A percentile compares a stretch with the other conserved stretches of the same genome.
Evolutionary conservation across 2,888 invertebrate species (phyloP).

Genomic region (Hedychridium roseum): DNA sequence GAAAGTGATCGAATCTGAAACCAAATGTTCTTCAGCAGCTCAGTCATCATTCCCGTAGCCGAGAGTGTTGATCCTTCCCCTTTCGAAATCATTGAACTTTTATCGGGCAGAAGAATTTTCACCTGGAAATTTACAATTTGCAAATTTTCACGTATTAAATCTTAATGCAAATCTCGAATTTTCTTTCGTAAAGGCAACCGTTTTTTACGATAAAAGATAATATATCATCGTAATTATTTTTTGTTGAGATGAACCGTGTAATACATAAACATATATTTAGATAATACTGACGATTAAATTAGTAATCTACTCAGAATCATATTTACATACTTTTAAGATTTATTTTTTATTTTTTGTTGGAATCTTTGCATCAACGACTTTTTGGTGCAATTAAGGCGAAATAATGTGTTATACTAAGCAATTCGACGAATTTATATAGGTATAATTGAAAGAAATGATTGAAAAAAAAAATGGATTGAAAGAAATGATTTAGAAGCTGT

Average conservation of each 20-base stretch:
- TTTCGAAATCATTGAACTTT: constrained; percentile 1
- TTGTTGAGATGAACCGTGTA: background rate
- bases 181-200: no score
- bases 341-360: no score
- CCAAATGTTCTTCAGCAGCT: constrained; percentile 66
- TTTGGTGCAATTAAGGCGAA: background rate
- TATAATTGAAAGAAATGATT: background rate
- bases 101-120: constrained; percentile 31
- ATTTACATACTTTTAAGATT: no score
- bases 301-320: no score
- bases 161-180: no score
- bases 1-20: constrained; percentile 70
- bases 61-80: constrained; percentile 14
- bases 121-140: constrained; percentile 20
- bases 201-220: no score
- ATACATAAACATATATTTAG: background rate
- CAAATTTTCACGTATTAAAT: background rate
- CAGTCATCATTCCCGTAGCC: constrained; percentile 27
- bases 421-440: background rate
- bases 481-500: background rate
- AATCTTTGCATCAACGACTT: no score
- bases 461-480: background rate
- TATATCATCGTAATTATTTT: background rate
- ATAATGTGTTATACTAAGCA: background rate
- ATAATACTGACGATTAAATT: no score